Conservation (phyloP, 2,113 vertebrate genomes). For the Hippocampus barbouri region DNA sequence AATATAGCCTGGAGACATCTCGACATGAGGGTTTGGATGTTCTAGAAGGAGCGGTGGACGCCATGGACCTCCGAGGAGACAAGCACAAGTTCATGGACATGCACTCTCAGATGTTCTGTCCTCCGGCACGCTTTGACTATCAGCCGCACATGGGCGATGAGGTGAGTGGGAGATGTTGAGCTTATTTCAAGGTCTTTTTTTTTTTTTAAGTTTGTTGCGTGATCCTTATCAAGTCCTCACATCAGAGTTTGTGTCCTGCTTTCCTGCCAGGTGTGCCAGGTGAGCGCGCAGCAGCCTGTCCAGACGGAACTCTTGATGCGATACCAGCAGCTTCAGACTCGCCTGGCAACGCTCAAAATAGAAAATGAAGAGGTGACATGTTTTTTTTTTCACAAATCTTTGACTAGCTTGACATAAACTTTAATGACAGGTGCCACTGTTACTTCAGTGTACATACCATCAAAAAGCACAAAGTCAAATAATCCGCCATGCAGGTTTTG, state of each 20-base stretch:
- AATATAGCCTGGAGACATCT: constrained; percentile 96
- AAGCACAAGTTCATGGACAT: constrained; percentile 96
- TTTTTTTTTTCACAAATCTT: not conserved
- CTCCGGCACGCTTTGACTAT: constrained; percentile 94
- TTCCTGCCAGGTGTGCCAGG: constrained; percentile 86
- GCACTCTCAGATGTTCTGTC: constrained; percentile 95
- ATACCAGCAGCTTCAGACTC: constrained; percentile 96
- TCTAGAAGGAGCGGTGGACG: constrained; percentile 90
- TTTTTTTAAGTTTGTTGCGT: not conserved
- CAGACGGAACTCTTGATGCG: constrained; percentile 94
- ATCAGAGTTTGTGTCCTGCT: constrained; percentile 6
- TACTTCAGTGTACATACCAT: not conserved
- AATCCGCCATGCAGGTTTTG: not conserved
- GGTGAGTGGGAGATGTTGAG: constrained; percentile 64
- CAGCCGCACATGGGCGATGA: constrained; percentile 98
- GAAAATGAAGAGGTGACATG: constrained; percentile 93
- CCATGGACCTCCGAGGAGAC: constrained; percentile 90
- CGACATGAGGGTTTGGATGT: constrained; percentile 93
- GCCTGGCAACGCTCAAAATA: constrained; percentile 92
- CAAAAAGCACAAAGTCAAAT: not conserved
- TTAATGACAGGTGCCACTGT: not conserved
- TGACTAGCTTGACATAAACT: not conserved
- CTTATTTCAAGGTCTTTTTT: not conserved
- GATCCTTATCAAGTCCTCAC: not conserved
- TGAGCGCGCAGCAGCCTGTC: constrained; percentile 95